These are phyloP conservation scores for Manis javanica DNA, from an alignment of 2,797 vertebrate species.

Conservation along the genomic window DNA sequence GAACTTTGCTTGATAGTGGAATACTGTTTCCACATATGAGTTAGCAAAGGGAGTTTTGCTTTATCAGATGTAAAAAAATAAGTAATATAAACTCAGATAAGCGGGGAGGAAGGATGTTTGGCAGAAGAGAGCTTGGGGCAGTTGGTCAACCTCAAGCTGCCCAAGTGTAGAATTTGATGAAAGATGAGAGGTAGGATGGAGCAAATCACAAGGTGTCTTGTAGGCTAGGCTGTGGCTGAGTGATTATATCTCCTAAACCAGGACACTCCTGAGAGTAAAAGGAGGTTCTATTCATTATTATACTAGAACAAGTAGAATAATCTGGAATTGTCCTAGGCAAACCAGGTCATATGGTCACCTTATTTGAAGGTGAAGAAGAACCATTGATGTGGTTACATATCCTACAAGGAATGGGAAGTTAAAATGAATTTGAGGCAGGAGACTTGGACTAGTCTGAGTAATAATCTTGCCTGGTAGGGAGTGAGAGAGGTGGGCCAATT, in stretches of 20 bases:
- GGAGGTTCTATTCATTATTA: background rate
- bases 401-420: background rate
- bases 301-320: background rate
- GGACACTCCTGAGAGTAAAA: background rate
- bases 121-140: background rate
- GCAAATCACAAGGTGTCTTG: background rate
- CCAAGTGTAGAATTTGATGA: background rate
- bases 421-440: slow-evolving; percentile 18
- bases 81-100: background rate
- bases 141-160: background rate
- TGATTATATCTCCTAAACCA: background rate
- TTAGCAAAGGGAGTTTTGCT: slow-evolving; percentile 43
- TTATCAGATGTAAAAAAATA: background rate
- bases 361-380: slow-evolving; percentile 27
- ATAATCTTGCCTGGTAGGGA: slow-evolving; percentile 1
- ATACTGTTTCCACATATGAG: background rate
- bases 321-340: background rate
- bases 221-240: background rate
- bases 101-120: background rate
- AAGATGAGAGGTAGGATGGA: background rate
- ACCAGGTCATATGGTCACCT: background rate
- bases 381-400: background rate
- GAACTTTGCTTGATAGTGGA: background rate
- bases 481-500: background rate
- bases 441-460: background rate